A percentile compares a stretch with the other conserved stretches of the same genome.
Conservation (phyloP, 2,888 invertebrate genomes). For the Torymus auratus region DNA sequence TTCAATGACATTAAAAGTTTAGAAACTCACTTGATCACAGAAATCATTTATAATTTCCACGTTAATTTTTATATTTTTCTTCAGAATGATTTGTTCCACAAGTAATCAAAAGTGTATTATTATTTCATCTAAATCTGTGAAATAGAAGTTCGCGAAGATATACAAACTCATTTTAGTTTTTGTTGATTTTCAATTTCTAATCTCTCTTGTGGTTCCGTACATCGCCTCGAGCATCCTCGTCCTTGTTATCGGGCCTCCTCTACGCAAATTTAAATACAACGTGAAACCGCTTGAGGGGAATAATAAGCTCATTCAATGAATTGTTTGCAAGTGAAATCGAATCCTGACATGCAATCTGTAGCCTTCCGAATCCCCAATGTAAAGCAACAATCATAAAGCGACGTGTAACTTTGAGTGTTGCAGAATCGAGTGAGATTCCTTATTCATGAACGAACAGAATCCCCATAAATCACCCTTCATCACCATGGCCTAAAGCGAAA, state of each 20-base stretch:
- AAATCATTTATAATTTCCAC: too few relatives aligned
- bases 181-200: background rate
- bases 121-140: background rate
- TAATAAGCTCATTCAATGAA: constrained; percentile 51
- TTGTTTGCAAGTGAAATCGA: constrained; percentile 58
- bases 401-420: constrained; percentile 39
- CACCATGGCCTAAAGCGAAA: constrained; percentile 60
- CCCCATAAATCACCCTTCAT: constrained; percentile 62
- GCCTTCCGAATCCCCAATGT: constrained; percentile 29
- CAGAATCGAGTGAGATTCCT: constrained; percentile 50
- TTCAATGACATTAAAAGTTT: too few relatives aligned
- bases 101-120: too few relatives aligned
- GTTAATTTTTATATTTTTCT: too few relatives aligned
- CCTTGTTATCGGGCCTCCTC: constrained; percentile 26
- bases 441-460: constrained; percentile 62
- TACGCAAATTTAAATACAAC: constrained; percentile 41
- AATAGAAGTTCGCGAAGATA: background rate
- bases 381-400: constrained; percentile 34
- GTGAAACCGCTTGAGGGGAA: constrained; percentile 39
- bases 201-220: background rate
- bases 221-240: constrained; percentile 26
- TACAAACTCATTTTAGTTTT: background rate
- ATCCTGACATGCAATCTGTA: constrained; percentile 51
- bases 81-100: too few relatives aligned
- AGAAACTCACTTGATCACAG: too few relatives aligned